These are phyloP conservation scores for Cyphomyrus plagiostoma DNA, from an alignment of 2,113 vertebrate genomes.

Conservation along the genomic window DNA sequence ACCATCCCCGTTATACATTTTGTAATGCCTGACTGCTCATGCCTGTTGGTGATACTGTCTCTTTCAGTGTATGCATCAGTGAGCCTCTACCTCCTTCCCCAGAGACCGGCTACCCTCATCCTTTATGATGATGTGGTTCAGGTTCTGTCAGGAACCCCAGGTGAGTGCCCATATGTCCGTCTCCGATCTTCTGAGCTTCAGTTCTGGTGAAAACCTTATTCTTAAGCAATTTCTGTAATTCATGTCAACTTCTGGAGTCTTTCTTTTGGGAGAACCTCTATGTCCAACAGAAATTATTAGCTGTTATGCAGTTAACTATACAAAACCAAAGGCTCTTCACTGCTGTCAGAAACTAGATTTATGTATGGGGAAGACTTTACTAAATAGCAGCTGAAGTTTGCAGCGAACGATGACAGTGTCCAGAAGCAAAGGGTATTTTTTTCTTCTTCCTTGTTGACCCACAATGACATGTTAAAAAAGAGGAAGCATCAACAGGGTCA, in stretches of 20 bases:
- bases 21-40: not conserved
- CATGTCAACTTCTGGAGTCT: not conserved
- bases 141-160: slow-evolving; percentile 85
- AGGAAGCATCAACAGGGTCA: not conserved
- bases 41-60: not conserved
- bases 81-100: slow-evolving; percentile 83
- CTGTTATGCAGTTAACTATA: not conserved
- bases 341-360: not conserved
- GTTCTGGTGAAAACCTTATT: not conserved
- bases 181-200: not conserved
- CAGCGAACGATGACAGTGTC: not conserved
- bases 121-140: slow-evolving; percentile 91
- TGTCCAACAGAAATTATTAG: not conserved
- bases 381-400: not conserved
- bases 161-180: slow-evolving; percentile 48
- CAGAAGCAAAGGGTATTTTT: not conserved
- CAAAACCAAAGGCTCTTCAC: not conserved
- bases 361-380: not conserved
- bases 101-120: slow-evolving; percentile 87
- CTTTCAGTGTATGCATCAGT: slow-evolving; percentile 81
- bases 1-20: not conserved
- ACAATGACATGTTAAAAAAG: not conserved
- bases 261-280: not conserved
- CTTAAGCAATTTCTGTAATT: not conserved
- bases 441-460: not conserved